These are phyloP conservation scores for Alosa sapidissima DNA, from an alignment of 2,797 vertebrate species.

Conservation along the genomic window DNA sequence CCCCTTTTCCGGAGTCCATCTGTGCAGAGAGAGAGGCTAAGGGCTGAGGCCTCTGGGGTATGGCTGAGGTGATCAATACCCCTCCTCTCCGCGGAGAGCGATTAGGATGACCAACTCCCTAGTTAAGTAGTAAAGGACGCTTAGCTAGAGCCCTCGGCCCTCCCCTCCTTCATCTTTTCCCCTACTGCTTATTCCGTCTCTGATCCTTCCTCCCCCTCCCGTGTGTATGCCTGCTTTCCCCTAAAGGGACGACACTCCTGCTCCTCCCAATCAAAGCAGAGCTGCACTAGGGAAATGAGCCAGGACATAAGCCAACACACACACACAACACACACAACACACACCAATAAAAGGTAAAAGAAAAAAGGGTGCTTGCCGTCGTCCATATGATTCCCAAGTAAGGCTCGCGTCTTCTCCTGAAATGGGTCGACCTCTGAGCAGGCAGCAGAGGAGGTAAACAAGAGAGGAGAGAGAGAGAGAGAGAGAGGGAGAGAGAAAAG, in stretches of 20 bases:
- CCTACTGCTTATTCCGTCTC: background rate
- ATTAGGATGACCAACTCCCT: background rate
- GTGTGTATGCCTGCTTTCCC: too few relatives aligned
- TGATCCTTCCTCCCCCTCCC: background rate
- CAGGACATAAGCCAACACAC: background rate
- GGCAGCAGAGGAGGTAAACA: constrained; percentile 39
- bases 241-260: background rate
- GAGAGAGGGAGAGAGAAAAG: constrained; percentile 23
- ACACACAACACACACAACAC: background rate
- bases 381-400: constrained; percentile 85
- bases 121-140: background rate
- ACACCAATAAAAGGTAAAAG: background rate
- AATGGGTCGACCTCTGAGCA: constrained; percentile 76
- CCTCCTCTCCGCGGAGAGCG: background rate
- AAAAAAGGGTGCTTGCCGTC: constrained; percentile 70
- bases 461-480: constrained; percentile 30
- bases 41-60: background rate
- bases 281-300: background rate
- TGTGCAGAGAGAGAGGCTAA: background rate
- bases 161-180: background rate
- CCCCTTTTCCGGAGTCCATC: background rate
- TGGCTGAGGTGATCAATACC: background rate
- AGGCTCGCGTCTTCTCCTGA: constrained; percentile 78
- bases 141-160: background rate
- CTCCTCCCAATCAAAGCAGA: background rate